Evolutionary conservation across 2,888 invertebrate species (phyloP).

Genomic region (Eristalis tenax): DNA sequence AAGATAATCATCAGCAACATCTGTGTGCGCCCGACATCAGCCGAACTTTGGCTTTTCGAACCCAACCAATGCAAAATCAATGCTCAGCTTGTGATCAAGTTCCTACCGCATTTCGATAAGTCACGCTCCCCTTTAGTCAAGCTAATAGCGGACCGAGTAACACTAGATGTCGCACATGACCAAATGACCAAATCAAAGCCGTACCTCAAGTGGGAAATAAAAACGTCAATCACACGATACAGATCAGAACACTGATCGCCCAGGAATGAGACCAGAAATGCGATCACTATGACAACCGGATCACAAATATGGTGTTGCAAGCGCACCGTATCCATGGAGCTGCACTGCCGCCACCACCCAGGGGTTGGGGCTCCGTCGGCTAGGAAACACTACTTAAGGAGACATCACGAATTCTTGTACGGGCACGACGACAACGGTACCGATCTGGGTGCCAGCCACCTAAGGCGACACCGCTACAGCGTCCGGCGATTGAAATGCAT

Average conservation of each 20-base stretch:
- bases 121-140: background rate
- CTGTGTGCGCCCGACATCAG: too few species aligned
- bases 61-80: too few species aligned
- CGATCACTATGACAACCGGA: slow-evolving; percentile 58
- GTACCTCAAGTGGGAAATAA: slow-evolving; percentile 53
- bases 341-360: slow-evolving; percentile 12
- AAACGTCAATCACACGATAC: slow-evolving; percentile 52
- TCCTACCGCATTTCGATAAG: background rate
- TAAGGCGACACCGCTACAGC: background rate
- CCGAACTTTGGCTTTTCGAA: too few species aligned
- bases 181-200: background rate
- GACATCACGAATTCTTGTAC: slow-evolving; percentile 57
- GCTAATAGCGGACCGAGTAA: background rate
- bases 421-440: slow-evolving; percentile 25
- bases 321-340: slow-evolving; percentile 22
- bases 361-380: background rate
- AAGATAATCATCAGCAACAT: too few species aligned
- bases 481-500: slow-evolving; percentile 51
- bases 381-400: slow-evolving; percentile 62
- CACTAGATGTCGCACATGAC: background rate
- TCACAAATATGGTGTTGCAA: slow-evolving; percentile 50
- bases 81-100: background rate
- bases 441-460: slow-evolving; percentile 10
- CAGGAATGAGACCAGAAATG: slow-evolving; percentile 70
- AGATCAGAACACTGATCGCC: slow-evolving; percentile 38